Base-by-base conservation (phyloP, 2,888 invertebrate species). In the Emmelina monodactyla region DNA sequence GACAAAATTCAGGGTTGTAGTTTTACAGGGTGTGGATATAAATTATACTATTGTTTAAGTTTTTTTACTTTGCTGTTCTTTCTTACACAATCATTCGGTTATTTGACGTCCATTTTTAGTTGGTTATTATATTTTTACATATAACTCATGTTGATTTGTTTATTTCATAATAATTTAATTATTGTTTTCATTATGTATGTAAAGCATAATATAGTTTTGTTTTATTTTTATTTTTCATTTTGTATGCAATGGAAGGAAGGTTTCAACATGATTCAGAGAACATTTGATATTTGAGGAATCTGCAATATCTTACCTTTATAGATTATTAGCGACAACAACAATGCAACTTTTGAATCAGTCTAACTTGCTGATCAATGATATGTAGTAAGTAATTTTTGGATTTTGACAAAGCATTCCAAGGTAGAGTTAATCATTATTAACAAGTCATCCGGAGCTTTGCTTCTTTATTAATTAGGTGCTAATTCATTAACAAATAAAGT, bases 101-200 rank as follows among this genome's bases (percentile, higher is more conserved):
- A 60, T 60, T 55, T 66, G 69, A 65, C 75, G 75, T 78, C 76
- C 78, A 76, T 70, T 75, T 78, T 75, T 69, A 69, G 67, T 73
- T 76, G 55, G 62, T 73, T 78, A 76, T 75, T 76, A 73, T 76
- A 78, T 67, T 63, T 25, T 62, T 65, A 56, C 58, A 66, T 68
- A 64, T 67, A 64, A 59, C 55, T 63, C 53, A 50, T 52, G 70
- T 70, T 78, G 67, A 70, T 62, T 67, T 67, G 64, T 70, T 75
- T 64, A n/a, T n/a, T 72, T 73, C 63, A 63, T 72, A 67, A 64
- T 73, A 66, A 71, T 71, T 70, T 75, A 69, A 70, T 62, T 58
- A 68, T 72, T 65, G 64, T 68, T 71, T 60, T 62, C 55, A 55
- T 57, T 62, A 50, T 63, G 58, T 51, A 53, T 57, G 14, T 59